Base-by-base conservation (phyloP, 2,888 invertebrate genomes). In the Eulithis prunata region DNA sequence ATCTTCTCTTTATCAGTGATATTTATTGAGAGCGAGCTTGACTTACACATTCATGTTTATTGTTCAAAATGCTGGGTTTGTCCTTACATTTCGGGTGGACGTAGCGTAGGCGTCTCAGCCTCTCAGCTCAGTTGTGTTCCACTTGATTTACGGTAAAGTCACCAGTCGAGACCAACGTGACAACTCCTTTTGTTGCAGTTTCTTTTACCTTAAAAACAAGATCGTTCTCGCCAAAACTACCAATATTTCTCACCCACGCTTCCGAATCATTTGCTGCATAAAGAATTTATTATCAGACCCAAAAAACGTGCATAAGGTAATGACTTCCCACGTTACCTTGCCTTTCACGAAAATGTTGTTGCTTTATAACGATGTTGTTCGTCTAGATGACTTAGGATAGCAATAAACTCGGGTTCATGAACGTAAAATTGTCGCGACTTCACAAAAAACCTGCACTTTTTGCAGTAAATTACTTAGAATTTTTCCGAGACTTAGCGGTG, bases 41-140 rank as follows among this genome's bases (percentile, higher is more conserved):
- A 81, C 79, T 82, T 83, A 84, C 84, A 87, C 86, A 83, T 85
- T 80, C 82, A 81, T 86, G 90, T 90, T 90, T 89, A 87, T 89
- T 85, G 81, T 79, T 77, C 68, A 71, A 70, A 69, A 75, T 71
- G 69, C 75, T 71, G 77, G 80, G 78, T 77, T 74, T 68, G 78
- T 78, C 77, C 83, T 85, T 86, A 85, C 84, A 85, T 87, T 86
- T 86, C 80, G 79, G 74, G 73, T 82, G 83, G 84, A 85, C 85
- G 92, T 92, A 89, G 91, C 85, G 92, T 92, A 89, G 91, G 91
- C 89, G 92, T 89, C 84, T 80, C 83, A 80, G 78, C 80, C 82
- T 89, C 84, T 80, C 83, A 80, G 78, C 80, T 82, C 86, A 85
- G 83, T 85, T 86, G 82, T 81, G 79, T 81, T 84, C 77, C 78